Conservation (phyloP, 2,113 vertebrate genomes). For the Mesoclemmys tuberculata region DNA sequence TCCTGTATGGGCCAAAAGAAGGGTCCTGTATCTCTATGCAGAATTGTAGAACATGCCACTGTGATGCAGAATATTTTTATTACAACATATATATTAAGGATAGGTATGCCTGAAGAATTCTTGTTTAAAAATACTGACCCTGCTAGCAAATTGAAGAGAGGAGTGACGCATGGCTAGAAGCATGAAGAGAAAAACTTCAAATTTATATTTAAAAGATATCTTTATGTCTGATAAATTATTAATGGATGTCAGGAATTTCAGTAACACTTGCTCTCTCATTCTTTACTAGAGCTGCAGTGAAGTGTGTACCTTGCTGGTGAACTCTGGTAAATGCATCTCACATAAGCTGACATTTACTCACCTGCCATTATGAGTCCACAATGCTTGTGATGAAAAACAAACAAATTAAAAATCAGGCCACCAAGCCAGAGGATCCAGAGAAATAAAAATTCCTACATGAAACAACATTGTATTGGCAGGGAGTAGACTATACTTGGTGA, state of each 20-base stretch:
- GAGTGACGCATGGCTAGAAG: conserved; percentile 2
- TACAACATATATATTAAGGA: background rate
- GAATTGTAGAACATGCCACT: background rate
- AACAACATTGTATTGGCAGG: background rate
- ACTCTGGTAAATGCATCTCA: conserved; percentile 9
- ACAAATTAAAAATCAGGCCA: background rate
- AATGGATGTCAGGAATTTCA: conserved; percentile 40
- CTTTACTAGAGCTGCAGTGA: conserved; percentile 30
- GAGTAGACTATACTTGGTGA: background rate
- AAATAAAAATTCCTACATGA: background rate
- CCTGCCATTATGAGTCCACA: background rate
- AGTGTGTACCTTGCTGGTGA: conserved; percentile 22
- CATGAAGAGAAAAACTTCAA: background rate
- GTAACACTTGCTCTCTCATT: conserved; percentile 1
- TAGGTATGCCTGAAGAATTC: background rate
- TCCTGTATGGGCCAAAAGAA: background rate
- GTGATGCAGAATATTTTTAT: background rate
- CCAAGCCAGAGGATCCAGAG: background rate
- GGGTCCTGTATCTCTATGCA: background rate
- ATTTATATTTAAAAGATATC: conserved; percentile 14
- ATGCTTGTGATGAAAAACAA: conserved; percentile 4
- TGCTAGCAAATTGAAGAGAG: background rate
- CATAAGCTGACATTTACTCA: conserved; percentile 11
- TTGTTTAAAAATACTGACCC: background rate
- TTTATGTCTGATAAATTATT: conserved; percentile 42